Evolutionary conservation across 2,113 vertebrate genomes (phyloP), one percentile per base, ranked within the genome.

Genomic region (Pica pica): DNA sequence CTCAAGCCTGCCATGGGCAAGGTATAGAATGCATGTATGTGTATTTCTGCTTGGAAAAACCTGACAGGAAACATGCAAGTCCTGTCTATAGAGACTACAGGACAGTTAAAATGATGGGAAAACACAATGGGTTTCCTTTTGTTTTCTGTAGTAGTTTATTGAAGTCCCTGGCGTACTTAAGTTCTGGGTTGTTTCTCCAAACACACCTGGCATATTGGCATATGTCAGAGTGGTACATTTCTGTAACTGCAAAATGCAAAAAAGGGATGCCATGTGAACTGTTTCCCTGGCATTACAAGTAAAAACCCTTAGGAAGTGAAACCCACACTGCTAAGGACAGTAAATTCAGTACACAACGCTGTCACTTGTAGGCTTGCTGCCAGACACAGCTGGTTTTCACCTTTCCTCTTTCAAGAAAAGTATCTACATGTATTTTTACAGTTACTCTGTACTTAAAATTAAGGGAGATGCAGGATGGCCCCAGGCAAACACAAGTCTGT

Each of bases 1-100:
- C 52, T 42, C 1, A 1, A 28, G 26, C 22, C 67, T 71, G 57
- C 71, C 10, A 1, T 2, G 13, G 59, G 10, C 20, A 57, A 75
- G 35, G 44, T 33, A 11, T 0, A 68, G 42, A 68, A 31, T 13
- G 5, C 49, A 42, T 0, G 0, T 7, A 1, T 18, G 17, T 24
- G 22, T 27, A 27, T 35, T 81, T 60, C 50, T 83, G 50, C 55
- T 49, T 73, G 4, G 4, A 47, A 77, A 71, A 86, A 39, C 23
- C 41, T 15, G 19, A 33, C 11, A 20, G 22, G 7, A 71, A 67
- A 57, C 4, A 9, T 11, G 17, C 61, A 86, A 50, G 16, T 33
- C 18, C 81, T 77, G 26, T 7, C 55, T 44, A 5, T 12, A 44
- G 50, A n/a, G 44, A 6, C 19, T 65, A 28, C 18, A 64, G n/a